Evolutionary conservation across 2,113 vertebrate species (phyloP), one percentile per base, ranked within the genome.

Genomic region (Onychostruthus taczanowskii): DNA sequence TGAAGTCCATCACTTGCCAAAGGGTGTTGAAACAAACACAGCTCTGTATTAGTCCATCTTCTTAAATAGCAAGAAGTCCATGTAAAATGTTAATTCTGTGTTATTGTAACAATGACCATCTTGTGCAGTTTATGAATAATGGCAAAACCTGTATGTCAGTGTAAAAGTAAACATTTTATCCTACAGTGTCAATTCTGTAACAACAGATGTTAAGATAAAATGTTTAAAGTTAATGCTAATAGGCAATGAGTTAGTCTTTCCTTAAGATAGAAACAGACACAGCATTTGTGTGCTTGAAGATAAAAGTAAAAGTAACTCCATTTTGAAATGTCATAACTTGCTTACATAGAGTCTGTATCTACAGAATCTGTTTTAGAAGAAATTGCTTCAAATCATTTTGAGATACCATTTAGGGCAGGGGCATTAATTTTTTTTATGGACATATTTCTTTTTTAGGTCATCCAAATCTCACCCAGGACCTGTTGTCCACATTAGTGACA

Each of bases 401-500:
- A 49, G 35, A 56, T 86, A 13, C 12, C 3, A 5, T 80, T 84
- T 53, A 31, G 46, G 27, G 13, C 31, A 90, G 50, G 27, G 33
- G 21, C 12, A 41, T 41, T 41, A 27, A 39, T 58, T 75, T 19
- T 75, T 69, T 56, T 73, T 67, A 75, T 79, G 16, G 10, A 81
- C 83, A 11, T 90, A 62, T 96, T 94, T 96, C 24, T 84, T 80
- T 70, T 91, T 89, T 94, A 99, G 99, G 97, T 99, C 99, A 50
- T 99, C 99, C 95, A 99, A 99, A 98, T 98, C 99, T 97, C 99
- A 99, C 93, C 99, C 99, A 83, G 99, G 99, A 97, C 99, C 99
- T 94, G 98, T 99, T 91, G 99, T 99, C 80, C 99, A 99, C 97
- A 99, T 99, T 96, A 99, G 99, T 97, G 99, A 99, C 98, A 99